Evolutionary conservation across 2,888 invertebrate species (phyloP), one percentile per base, ranked within the genome.

Genomic region (Stenotaenia linearis): DNA sequence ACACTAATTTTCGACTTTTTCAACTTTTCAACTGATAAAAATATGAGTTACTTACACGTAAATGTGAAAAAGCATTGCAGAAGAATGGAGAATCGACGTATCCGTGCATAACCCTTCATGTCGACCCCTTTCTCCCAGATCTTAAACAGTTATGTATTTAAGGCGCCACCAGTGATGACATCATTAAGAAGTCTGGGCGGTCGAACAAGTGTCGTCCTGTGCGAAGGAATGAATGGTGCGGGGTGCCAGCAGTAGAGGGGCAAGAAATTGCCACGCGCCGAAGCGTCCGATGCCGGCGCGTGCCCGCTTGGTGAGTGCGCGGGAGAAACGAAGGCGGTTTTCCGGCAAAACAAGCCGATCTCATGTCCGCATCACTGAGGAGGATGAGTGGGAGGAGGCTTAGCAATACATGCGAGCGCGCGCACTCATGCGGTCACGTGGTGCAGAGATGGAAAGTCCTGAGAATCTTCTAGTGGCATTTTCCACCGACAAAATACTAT

Each of bases 131-230:
- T 15, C 15, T 15, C 15, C 15, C 56, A 3, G 21, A 4, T 23
- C 56, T 23, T 56, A 56, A 56, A 21, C 7, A 23, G 21, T 56
- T 21, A 56, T 56, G 56, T 21, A 21, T 56, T 56, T 56, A 56
- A 56, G 56, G 56, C 56, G 56, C 56, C 56, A 56, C 21, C 56
- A 56, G 56, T 21, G 56, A 56, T 56, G 56, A 56, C 56, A 56
- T 56, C 56, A 56, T 21, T 21, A 21, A 9, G 21, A 23, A 56
- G 56, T 56, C 56, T 56, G 56, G 56, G 56, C 56, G 56, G 56
- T 56, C 56, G 56, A 56, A 56, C 56, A 56, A 56, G 56, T 56
- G 56, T 56, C 56, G 56, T 56, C 56, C 56, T 56, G 56, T 56
- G 56, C 23, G 21, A 23, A 45, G 18, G 18, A 45, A 9, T 5